These are phyloP conservation scores for Drosophila testacea DNA, from an alignment of 2,888 invertebrate species.

Conservation along the genomic window DNA sequence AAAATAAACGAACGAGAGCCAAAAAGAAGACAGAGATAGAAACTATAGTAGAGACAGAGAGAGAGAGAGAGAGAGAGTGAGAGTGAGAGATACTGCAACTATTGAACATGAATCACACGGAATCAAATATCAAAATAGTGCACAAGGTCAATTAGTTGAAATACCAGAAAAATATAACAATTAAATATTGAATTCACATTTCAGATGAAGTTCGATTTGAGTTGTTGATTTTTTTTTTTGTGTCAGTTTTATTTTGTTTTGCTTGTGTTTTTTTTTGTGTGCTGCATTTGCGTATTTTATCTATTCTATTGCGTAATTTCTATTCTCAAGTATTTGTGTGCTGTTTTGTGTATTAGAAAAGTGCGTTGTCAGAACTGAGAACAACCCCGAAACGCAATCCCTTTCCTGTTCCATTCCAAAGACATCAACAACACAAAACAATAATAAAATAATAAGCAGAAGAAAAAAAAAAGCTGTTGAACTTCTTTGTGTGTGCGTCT, in stretches of 20 bases:
- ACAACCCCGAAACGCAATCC: slow-evolving; percentile 49
- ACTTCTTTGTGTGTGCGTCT: slow-evolving; percentile 54
- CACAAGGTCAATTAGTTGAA: slow-evolving; percentile 78
- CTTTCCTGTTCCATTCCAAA: slow-evolving; percentile 47
- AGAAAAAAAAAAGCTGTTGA: slow-evolving; percentile 39
- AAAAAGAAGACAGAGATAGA: background rate
- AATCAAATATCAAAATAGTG: slow-evolving; percentile 70
- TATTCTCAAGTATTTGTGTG: slow-evolving; percentile 4
- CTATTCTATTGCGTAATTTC: slow-evolving; percentile 58
- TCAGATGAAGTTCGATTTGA: slow-evolving; percentile 13
- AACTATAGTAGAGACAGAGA: background rate
- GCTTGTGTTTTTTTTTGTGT: slow-evolving; percentile 9
- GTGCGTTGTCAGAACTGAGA: slow-evolving; percentile 44
- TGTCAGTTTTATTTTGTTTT: too few relatives aligned
- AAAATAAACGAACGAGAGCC: slow-evolving; percentile 13
- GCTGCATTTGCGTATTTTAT: slow-evolving; percentile 32
- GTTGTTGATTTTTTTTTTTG: background rate
- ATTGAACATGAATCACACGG: slow-evolving; percentile 64
- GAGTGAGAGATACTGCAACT: slow-evolving; percentile 43
- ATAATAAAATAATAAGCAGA: slow-evolving; percentile 25
- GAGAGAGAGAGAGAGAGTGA: slow-evolving; percentile 6
- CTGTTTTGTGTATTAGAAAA: slow-evolving; percentile 22
- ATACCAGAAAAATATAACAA: slow-evolving; percentile 69
- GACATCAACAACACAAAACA: slow-evolving; percentile 29
- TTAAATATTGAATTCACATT: slow-evolving; percentile 44